Conservation (phyloP, 2,888 invertebrate species). For the Cataglyphis livida region DNA sequence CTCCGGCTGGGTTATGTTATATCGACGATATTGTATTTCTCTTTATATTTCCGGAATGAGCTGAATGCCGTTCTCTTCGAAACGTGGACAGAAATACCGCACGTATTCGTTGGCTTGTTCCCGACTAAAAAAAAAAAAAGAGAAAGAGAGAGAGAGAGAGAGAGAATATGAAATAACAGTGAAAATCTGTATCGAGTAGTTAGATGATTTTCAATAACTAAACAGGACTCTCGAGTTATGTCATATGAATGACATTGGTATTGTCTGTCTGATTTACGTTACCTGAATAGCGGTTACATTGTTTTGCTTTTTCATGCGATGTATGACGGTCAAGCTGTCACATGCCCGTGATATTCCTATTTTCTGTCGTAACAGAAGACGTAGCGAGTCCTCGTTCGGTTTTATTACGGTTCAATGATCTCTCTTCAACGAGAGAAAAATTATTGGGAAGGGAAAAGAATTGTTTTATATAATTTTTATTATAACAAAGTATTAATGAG, state of each 20-base stretch:
- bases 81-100: constrained; percentile 33
- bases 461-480: constrained; percentile 10
- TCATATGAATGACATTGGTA: constrained; percentile 44
- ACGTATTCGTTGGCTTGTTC: background rate
- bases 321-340: constrained; percentile 44
- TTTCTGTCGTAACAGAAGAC: constrained; percentile 23
- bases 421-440: background rate
- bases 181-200: constrained; percentile 38
- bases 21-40: constrained; percentile 50
- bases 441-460: background rate
- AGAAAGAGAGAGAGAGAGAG: background rate
- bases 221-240: constrained; percentile 33
- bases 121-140: background rate
- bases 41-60: constrained; percentile 53
- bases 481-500: background rate
- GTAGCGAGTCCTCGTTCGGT: background rate
- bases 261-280: constrained; percentile 40
- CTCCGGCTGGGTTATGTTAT: constrained; percentile 31
- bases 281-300: constrained; percentile 36
- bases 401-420: constrained; percentile 14
- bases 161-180: constrained; percentile 36
- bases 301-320: constrained; percentile 29
- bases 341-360: constrained; percentile 4
- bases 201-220: constrained; percentile 43
- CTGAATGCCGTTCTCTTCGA: constrained; percentile 38